These are phyloP conservation scores for Bubo scandiacus DNA, from an alignment of 2,113 vertebrate species.

Conservation along the genomic window DNA sequence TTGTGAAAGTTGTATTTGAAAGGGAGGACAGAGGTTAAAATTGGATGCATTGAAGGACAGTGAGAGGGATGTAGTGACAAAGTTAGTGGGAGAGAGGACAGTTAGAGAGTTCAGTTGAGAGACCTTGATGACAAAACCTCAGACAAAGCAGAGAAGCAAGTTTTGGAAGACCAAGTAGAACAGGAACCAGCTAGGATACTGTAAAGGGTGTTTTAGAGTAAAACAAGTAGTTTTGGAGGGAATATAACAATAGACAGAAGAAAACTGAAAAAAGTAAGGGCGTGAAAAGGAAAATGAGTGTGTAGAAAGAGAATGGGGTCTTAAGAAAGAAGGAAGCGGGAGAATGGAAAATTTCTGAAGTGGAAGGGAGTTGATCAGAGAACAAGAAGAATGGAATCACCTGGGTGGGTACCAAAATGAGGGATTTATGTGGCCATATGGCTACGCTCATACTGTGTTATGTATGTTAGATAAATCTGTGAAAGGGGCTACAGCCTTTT, in stretches of 20 bases:
- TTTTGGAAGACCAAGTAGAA: background rate
- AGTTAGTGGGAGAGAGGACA: background rate
- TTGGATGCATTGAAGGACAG: background rate
- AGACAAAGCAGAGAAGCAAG: background rate
- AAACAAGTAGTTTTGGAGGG: background rate
- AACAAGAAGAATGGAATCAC: background rate
- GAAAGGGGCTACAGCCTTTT: background rate
- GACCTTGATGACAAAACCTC: background rate
- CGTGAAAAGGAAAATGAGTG: background rate
- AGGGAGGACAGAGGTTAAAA: background rate
- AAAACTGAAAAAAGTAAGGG: background rate
- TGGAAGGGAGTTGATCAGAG: background rate
- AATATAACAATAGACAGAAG: background rate
- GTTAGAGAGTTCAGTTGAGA: background rate
- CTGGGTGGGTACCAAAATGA: background rate
- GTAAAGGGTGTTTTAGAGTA: background rate
- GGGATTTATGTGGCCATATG: background rate
- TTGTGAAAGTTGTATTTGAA: background rate
- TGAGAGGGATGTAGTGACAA: background rate
- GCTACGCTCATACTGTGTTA: background rate
- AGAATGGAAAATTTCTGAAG: background rate
- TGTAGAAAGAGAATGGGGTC: background rate
- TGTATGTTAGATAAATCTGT: background rate
- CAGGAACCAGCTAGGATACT: background rate
- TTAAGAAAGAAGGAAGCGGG: background rate